A percentile compares a stretch with the other conserved stretches of the same genome.
Conservation (phyloP, 2,113 vertebrate species). For the Trichechus manatus region DNA sequence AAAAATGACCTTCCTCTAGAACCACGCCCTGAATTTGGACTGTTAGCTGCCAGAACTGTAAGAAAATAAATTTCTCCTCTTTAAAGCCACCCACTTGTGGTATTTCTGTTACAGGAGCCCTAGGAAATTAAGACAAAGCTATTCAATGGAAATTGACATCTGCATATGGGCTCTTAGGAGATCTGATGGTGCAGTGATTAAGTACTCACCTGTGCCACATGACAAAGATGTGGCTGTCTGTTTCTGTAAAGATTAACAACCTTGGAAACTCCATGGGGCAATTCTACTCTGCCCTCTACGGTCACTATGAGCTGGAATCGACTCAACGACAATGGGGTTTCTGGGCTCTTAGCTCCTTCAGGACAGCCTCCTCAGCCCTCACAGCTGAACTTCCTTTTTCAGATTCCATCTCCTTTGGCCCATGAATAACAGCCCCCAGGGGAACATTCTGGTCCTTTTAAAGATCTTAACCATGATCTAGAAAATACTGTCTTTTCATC, state of each 20-base stretch:
- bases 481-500: conserved; percentile 74
- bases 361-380: neutral
- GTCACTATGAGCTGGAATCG: neutral
- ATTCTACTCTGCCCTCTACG: neutral
- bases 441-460: conserved; percentile 65
- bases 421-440: conserved; percentile 54
- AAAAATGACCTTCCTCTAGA: neutral
- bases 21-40: too few relatives aligned
- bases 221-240: too few relatives aligned
- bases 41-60: neutral
- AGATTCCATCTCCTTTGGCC: conserved; percentile 49
- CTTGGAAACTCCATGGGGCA: neutral
- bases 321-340: neutral
- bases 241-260: too few relatives aligned
- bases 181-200: neutral
- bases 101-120: neutral
- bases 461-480: conserved; percentile 79
- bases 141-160: neutral
- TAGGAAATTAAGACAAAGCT: neutral
- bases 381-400: neutral
- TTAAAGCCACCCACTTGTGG: neutral
- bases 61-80: neutral
- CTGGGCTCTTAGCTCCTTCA: neutral
- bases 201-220: neutral
- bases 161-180: neutral